Percentiles rank a stretch among this genome's conserved stretches.
phyloP scores from a whole-genome alignment of 2,888 invertebrate species.

The Carabus problematicus region DNA sequence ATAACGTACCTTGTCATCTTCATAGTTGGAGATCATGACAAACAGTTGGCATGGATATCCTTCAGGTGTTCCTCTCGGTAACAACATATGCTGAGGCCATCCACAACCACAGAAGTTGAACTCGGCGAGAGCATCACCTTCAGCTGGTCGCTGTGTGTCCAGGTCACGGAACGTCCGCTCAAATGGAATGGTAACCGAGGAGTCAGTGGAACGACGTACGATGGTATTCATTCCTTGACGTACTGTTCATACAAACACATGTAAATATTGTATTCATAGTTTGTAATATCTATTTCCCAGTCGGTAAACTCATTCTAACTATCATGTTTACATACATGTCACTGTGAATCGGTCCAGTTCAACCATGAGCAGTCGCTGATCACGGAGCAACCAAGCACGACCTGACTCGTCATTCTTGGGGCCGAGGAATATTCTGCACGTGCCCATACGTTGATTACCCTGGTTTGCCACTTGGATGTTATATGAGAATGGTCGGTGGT shows the following conservation, averaged over 20 bases:
- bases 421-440: constrained; percentile 74
- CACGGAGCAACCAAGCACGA: constrained; percentile 64
- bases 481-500: constrained; percentile 75
- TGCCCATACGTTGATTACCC: constrained; percentile 64
- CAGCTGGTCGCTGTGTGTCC: constrained; percentile 62
- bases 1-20: constrained; percentile 67
- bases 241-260: constrained; percentile 60
- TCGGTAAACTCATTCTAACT: no score
- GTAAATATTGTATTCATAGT: neutral
- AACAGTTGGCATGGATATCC: constrained; percentile 76
- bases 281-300: constrained; percentile 10
- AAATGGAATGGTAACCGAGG: constrained; percentile 83
- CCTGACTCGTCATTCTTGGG: constrained; percentile 72
- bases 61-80: constrained; percentile 73
- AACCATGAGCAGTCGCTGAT: constrained; percentile 72
- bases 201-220: constrained; percentile 70
- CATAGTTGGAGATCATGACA: constrained; percentile 79
- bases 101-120: constrained; percentile 90
- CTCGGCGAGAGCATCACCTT: constrained; percentile 58
- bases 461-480: constrained; percentile 56
- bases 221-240: constrained; percentile 73
- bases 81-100: constrained; percentile 84
- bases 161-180: constrained; percentile 80
- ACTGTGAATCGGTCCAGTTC: constrained; percentile 77
- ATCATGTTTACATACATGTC: constrained; percentile 61